Evolutionary conservation across 2,797 vertebrate genomes (phyloP), one percentile per base, ranked within the genome.

Genomic region (Clarias fuscus): DNA sequence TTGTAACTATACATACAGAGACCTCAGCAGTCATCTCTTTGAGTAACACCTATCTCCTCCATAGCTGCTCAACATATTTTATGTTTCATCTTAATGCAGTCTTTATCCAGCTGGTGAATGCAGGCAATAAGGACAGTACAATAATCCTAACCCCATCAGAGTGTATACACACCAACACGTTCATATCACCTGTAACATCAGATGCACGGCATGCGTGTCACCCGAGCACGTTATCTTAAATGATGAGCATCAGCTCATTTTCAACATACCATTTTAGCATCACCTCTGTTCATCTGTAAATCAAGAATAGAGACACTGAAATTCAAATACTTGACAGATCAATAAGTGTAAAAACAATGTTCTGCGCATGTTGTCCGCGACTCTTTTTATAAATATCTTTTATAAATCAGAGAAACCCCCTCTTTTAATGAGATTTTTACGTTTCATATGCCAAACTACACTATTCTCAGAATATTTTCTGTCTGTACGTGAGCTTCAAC

Each of bases 21-120:
- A 40, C 30, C 33, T n/a, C 88, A 18, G n/a, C 27, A n/a, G 15
- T 76, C 24, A 76, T 30, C n/a, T 30, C 43, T 37, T 71, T 53
- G 22, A 48, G 40, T 15, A 73, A 73, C 24, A 27, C 30, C 22
- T 24, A 30, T 78, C 92, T 92, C 90, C 86, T 91, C 90, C 90
- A 90, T 84, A 91, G 92, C 91, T 93, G 75, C 91, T 91, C 89
- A 75, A 92, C 85, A 67, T 93, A 91, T 92, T 90, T 86, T 93
- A 92, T 93, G 93, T 89, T 91, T 94, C 92, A 95, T 96, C 94
- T 95, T 96, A 94, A 95, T 96, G 94, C 93, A 94, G 95, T 96
- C 93, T 95, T 93, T 93, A 92, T 93, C 94, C 92, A 90, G 86
- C 90, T 91, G 90, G 93, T 92, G 93, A 92, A 93, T 93, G 92